These are phyloP conservation scores for Diabrotica virgifera DNA, from an alignment of 1,140 invertebrate species.

Conservation along the genomic window DNA sequence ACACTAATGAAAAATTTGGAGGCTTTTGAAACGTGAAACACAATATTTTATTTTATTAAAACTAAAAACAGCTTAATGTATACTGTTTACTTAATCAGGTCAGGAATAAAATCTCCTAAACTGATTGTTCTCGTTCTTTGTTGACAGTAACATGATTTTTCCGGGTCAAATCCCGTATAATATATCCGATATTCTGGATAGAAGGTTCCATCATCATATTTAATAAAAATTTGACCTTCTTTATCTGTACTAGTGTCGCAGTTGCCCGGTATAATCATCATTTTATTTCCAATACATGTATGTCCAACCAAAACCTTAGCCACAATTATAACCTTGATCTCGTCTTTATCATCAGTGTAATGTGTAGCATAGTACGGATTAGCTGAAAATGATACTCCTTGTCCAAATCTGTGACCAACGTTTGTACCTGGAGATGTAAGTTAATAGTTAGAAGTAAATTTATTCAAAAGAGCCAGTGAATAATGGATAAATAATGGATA, in stretches of 20 bases:
- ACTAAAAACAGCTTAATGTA: too few species aligned
- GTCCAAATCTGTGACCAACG: constrained; percentile 28
- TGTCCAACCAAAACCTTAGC: constrained; percentile 26
- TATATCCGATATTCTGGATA: constrained; percentile 29
- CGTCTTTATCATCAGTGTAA: constrained; percentile 17
- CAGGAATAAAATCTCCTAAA: too few species aligned
- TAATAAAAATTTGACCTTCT: constrained; percentile 29
- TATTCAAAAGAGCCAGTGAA: too few species aligned
- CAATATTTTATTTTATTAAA: too few species aligned
- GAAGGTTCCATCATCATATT: constrained; percentile 35
- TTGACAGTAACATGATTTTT: too few species aligned
- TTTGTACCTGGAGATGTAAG: constrained; percentile 6
- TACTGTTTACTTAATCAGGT: too few species aligned
- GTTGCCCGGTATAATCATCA: constrained; percentile 21
- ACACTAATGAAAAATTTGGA: too few species aligned
- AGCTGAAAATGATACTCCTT: constrained; percentile 30
- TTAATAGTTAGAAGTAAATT: too few species aligned
- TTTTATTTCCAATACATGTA: constrained; percentile 12
- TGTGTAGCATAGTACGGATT: constrained; percentile 28
- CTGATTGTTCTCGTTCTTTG: too few species aligned
- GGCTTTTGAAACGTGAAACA: too few species aligned
- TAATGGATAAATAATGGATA: too few species aligned
- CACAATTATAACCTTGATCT: constrained; percentile 25
- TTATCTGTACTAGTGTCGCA: constrained; percentile 29
- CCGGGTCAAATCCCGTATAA: not conserved